A percentile compares a stretch with the other conserved stretches of the same genome.
These are phyloP conservation scores for Gastrophryne carolinensis DNA, from an alignment of 2,797 vertebrate species.

Conservation along the genomic window DNA sequence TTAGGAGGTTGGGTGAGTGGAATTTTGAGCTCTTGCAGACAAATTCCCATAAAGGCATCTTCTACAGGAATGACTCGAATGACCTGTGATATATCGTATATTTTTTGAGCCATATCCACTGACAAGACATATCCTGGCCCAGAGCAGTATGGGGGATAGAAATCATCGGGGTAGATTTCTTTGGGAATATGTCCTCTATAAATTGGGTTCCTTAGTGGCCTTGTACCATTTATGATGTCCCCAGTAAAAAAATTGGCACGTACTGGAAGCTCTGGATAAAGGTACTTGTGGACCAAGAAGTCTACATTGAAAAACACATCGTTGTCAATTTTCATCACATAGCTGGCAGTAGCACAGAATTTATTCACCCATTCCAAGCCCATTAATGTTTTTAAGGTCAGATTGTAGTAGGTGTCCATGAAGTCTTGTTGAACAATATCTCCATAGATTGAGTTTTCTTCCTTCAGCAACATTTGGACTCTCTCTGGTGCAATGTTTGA, in stretches of 20 bases:
- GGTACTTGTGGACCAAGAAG: conserved; percentile 61
- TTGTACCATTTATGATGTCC: conserved; percentile 55
- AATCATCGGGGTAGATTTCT: conserved; percentile 60
- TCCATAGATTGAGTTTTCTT: conserved; percentile 50
- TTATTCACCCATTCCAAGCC: conserved; percentile 72
- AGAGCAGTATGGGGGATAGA: conserved; percentile 67
- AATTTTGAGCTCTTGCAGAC: conserved; percentile 64
- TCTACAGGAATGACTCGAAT: conserved; percentile 68
- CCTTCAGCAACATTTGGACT: fast-evolving
- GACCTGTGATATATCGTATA: conserved; percentile 60
- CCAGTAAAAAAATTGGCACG: conserved; percentile 65
- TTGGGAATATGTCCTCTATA: conserved; percentile 70
- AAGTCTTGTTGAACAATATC: conserved; percentile 78
- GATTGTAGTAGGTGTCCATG: too few relatives aligned
- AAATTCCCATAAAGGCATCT: conserved; percentile 74
- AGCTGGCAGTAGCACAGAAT: conserved; percentile 64
- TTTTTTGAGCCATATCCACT: conserved; percentile 61
- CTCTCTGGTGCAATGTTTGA: background rate
- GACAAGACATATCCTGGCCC: conserved; percentile 78
- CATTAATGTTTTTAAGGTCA: conserved; percentile 76
- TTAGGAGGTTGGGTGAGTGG: background rate
- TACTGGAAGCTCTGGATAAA: conserved; percentile 40
- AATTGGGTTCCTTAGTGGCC: conserved; percentile 50
- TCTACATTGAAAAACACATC: conserved; percentile 76
- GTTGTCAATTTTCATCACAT: conserved; percentile 74